Base-by-base conservation (phyloP, 2,113 vertebrate species). In the Prionailurus bengalensis region DNA sequence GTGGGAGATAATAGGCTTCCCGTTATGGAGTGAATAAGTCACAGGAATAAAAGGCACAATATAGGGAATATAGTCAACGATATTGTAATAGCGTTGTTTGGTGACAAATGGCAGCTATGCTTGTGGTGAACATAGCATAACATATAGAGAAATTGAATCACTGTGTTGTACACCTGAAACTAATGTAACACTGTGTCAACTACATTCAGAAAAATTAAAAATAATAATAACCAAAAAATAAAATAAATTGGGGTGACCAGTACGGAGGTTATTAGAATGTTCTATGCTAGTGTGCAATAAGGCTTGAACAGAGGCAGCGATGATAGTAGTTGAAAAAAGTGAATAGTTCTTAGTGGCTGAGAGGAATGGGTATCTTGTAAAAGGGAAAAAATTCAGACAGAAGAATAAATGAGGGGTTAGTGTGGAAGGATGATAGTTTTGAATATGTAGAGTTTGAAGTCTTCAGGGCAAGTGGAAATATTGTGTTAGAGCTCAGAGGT, bases 371-470 rank as follows among this genome's bases (percentile, higher is more conserved):
- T 95, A n/a, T 33, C 27, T 79, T 63, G 7, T 78, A 25, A 78
- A 39, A 68, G 39, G 61, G 66, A 19, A 73, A 73, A 27, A 85
- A 84, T 87, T 89, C 53, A 79, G 85, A 94, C n/a, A 71, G 42
- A 82, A 58, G 81, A 83, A 71, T 91, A 70, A 71, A 48, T 19
- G 58, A 92, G 51, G n/a, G 79, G 51, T 14, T 95, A 58, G 7
- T 66, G 14, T 33, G n/a, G 66, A 92, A 66, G 5, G n/a, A 11
- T 79, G 23, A 36, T 94, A 45, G 9, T 86, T 81, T 85, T 91
- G 36, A 94, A 79, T 91, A 13, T 87, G 42, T 66, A 68, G 78
- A 89, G 27, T 85, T 81, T 45, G 63, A 86, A 91, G 27, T 89
- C 65, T 96, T 91, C 78, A 51, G 51, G 9, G 21, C 39, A 79